phyloP scores from a whole-genome alignment of 1,140 invertebrate genomes.

The Rhagoletis pomonella region DNA sequence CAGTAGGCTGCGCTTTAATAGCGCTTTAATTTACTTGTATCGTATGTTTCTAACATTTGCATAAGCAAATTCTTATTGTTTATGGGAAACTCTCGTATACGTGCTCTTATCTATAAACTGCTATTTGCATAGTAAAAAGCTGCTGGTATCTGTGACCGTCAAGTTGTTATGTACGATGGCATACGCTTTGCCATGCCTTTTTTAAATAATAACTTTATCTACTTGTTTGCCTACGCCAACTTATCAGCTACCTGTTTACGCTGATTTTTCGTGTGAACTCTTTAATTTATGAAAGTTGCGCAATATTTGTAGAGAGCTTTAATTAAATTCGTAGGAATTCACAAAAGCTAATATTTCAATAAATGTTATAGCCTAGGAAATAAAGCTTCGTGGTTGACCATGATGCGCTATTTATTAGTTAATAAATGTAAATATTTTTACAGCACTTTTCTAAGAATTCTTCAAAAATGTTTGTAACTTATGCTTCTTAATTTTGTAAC shows the following conservation, averaged over 20 bases:
- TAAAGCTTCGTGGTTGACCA: neutral
- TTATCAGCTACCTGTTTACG: slow-evolving; percentile 42
- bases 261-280: neutral
- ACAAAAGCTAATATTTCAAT: neutral
- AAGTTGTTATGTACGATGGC: neutral
- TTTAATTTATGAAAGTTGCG: slow-evolving; percentile 6
- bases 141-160: neutral
- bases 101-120: neutral
- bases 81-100: neutral
- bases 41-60: neutral
- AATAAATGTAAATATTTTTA: neutral
- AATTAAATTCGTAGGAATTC: slow-evolving; percentile 44
- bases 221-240: slow-evolving; percentile 4
- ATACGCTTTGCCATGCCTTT: neutral
- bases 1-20: too few relatives aligned
- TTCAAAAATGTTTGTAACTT: too few relatives aligned
- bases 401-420: neutral
- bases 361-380: neutral
- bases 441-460: too few relatives aligned
- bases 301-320: slow-evolving; percentile 20
- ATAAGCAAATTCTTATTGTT: neutral
- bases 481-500: too few relatives aligned
- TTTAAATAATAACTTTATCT: slow-evolving; percentile 41
- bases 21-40: too few relatives aligned
- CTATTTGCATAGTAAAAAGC: neutral